Evolutionary conservation across 2,888 invertebrate genomes (phyloP), one percentile per base, ranked within the genome.

Genomic region (Chrysina gloriosa): DNA sequence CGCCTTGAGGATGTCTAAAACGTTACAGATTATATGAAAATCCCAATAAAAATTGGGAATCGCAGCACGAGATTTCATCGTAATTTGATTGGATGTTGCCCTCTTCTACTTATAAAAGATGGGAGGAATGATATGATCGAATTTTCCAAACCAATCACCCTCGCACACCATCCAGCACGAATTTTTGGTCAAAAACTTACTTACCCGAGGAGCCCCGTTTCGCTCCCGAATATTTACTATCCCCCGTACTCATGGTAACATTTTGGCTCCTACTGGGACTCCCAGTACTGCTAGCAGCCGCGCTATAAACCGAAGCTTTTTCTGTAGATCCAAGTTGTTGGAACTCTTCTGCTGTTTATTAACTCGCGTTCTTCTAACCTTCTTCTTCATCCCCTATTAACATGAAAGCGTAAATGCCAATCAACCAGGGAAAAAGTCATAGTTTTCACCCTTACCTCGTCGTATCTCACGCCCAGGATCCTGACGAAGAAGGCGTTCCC

Each of bases 401-500:
- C 2, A 7, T 23, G 14, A n/a, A n/a, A n/a, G n/a, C n/a, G n/a
- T n/a, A n/a, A n/a, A n/a, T n/a, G n/a, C n/a, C n/a, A n/a, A n/a
- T n/a, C 11, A 1, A 2, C 3, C 11, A 7, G 29, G 1, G 14
- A 29, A 29, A 52, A 52, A n/a, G 3, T n/a, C 11, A 34, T n/a
- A 34, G 11, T 3, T 1, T 25, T 11, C 23, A 4, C 14, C 11
- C 66, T 72, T 67, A 79, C 77, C 61, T 78, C 79, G 21, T 82
- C 78, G 75, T 84, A 68, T 77, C 80, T 52, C 74, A 78, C 70
- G 77, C 88, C 80, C 77, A 85, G 72, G 78, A 86, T 79, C 68
- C 81, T 85, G 0, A 79, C 78, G 74, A 90, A 90, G 66, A 84
- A 85, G 9, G 87, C 87, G 31, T 84, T 83, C 0, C 89, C 89